Conservation (phyloP, 2,113 vertebrate genomes). For the Pogona vitticeps region DNA sequence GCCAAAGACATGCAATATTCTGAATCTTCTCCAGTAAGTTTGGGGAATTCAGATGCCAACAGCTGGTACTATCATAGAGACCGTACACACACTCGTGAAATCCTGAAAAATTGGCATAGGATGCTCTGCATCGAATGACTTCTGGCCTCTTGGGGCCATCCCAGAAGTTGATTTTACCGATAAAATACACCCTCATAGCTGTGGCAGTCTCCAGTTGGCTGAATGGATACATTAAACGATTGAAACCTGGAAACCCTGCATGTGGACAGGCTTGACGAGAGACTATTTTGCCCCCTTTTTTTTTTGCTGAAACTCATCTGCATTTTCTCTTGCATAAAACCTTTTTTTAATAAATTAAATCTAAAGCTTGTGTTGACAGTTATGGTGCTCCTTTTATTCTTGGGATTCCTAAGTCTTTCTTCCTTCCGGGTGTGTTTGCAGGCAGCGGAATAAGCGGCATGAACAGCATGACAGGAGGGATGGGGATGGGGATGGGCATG, state of each 20-base stretch:
- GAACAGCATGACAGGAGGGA: constrained; percentile 85
- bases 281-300: too few relatives aligned
- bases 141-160: background rate
- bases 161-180: background rate
- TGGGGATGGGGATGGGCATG: constrained; percentile 80
- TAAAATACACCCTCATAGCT: background rate
- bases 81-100: background rate
- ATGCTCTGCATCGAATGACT: background rate
- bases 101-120: background rate
- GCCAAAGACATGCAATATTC: background rate
- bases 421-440: constrained; percentile 30
- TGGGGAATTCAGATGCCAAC: background rate
- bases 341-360: background rate
- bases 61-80: background rate
- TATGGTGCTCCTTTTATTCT: background rate
- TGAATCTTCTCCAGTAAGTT: background rate
- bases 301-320: background rate
- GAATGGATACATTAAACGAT: background rate
- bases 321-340: constrained; percentile 21
- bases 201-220: background rate
- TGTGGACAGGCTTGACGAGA: background rate
- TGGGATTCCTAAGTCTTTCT: background rate
- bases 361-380: background rate
- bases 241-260: background rate
- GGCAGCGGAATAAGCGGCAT: constrained; percentile 85